phyloP scores from a whole-genome alignment of 2,888 invertebrate genomes.

The Drosophila greeni region DNA sequence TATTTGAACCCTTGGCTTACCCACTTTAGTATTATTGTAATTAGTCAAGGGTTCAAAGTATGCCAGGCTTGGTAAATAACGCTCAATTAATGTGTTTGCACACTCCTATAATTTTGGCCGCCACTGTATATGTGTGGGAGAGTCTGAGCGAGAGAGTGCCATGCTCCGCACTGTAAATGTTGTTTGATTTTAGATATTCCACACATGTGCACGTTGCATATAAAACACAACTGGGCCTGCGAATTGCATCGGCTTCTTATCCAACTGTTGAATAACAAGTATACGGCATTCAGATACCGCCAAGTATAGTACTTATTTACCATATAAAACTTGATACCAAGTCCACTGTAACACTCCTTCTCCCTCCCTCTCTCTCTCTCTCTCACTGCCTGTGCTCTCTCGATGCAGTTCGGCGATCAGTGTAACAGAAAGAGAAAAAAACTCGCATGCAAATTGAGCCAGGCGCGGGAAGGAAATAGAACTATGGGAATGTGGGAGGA shows the following conservation, averaged over 20 bases:
- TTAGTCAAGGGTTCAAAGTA: too few relatives aligned
- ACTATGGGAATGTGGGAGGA: background rate
- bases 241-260: conserved; percentile 7
- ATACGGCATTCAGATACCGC: background rate
- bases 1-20: too few relatives aligned
- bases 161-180: conserved; percentile 1
- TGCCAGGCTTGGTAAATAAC: too few relatives aligned
- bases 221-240: conserved; percentile 1
- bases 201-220: background rate
- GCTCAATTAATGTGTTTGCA: too few relatives aligned
- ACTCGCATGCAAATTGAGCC: conserved; percentile 10
- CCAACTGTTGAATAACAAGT: conserved; percentile 29
- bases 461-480: background rate
- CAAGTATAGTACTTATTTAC: conserved; percentile 1
- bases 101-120: background rate
- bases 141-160: background rate
- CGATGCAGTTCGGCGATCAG: conserved; percentile 5
- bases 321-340: conserved; percentile 4
- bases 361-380: background rate
- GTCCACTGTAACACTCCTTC: background rate
- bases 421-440: background rate
- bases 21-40: too few relatives aligned
- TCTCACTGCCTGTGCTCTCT: background rate
- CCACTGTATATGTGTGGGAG: conserved; percentile 13
- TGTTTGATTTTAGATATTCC: conserved; percentile 8